A percentile compares a stretch with the other conserved stretches of the same genome.
phyloP scores from a whole-genome alignment of 2,797 vertebrate genomes.

The Sebastes nivosus region DNA sequence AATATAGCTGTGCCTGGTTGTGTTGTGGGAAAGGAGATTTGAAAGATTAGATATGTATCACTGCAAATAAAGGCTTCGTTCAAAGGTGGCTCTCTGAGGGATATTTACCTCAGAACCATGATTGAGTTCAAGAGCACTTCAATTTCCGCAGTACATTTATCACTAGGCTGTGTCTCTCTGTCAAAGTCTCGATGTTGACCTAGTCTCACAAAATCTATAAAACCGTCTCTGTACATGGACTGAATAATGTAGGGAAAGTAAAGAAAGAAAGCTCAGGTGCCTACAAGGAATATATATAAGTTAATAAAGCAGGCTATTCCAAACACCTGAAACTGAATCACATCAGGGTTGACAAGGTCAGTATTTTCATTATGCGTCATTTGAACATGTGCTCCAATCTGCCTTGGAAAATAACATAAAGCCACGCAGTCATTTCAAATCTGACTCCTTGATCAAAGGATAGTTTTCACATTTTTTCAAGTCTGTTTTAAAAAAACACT shows the following conservation, averaged over 20 bases:
- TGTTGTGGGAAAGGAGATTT: slow-evolving; percentile 22
- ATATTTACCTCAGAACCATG: slow-evolving; percentile 30
- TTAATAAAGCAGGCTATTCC: slow-evolving; percentile 35
- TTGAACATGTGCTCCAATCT: neutral
- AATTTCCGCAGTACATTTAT: slow-evolving; percentile 38
- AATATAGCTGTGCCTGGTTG: neutral
- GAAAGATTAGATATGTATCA: slow-evolving; percentile 28
- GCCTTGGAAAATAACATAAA: neutral
- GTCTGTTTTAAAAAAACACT: neutral
- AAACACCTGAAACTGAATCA: slow-evolving; percentile 8
- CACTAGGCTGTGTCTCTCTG: slow-evolving; percentile 11
- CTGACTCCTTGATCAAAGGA: neutral
- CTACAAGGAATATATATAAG: slow-evolving; percentile 23
- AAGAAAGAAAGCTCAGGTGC: neutral
- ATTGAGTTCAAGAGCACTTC: slow-evolving; percentile 39
- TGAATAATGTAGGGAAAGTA: slow-evolving; percentile 2
- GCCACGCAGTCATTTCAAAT: neutral
- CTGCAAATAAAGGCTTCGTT: slow-evolving; percentile 31
- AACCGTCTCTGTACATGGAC: slow-evolving; percentile 9
- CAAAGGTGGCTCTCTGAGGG: slow-evolving; percentile 24
- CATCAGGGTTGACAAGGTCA: neutral
- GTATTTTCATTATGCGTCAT: neutral
- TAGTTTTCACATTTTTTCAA: neutral
- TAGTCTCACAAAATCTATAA: slow-evolving; percentile 33
- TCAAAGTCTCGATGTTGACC: slow-evolving; percentile 14